Conservation (phyloP, 1,140 invertebrate species). For the Leptinotarsa undecemlineata region DNA sequence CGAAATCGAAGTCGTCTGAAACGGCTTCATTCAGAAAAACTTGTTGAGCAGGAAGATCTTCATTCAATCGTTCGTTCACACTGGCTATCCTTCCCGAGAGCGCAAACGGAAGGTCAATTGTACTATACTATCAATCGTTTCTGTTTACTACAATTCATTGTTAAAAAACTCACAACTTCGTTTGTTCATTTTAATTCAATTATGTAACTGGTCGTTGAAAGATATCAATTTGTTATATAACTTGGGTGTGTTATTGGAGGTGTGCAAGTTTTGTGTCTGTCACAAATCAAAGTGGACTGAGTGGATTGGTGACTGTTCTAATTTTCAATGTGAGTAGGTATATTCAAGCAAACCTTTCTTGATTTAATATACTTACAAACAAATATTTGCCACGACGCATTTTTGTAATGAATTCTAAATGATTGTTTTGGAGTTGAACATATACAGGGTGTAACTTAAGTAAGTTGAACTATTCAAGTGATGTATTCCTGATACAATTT, state of each 20-base stretch:
- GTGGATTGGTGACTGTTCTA: not conserved
- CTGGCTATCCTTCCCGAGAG: not conserved
- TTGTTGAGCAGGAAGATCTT: not conserved
- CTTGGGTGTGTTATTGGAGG: not conserved
- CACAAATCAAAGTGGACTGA: not conserved
- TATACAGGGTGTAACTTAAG: no score
- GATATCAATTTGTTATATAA: not conserved
- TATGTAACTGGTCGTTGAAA: not conserved
- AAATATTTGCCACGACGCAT: no score
- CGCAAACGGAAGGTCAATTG: not conserved
- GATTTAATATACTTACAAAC: no score
- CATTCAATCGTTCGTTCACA: not conserved
- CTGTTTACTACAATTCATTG: conserved; percentile 1
- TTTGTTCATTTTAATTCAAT: not conserved
- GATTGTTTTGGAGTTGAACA: no score
- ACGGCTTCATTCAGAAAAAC: not conserved
- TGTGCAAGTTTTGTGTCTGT: not conserved
- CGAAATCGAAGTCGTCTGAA: not conserved
- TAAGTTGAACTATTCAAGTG: no score
- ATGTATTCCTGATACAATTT: no score
- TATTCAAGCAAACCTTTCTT: no score
- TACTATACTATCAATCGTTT: not conserved
- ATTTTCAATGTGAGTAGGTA: not conserved
- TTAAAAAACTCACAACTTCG: not conserved
- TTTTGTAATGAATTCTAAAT: no score